Evolutionary conservation across 2,888 invertebrate species (phyloP), one percentile per base, ranked within the genome.

Genomic region (Mythimna ferrago): DNA sequence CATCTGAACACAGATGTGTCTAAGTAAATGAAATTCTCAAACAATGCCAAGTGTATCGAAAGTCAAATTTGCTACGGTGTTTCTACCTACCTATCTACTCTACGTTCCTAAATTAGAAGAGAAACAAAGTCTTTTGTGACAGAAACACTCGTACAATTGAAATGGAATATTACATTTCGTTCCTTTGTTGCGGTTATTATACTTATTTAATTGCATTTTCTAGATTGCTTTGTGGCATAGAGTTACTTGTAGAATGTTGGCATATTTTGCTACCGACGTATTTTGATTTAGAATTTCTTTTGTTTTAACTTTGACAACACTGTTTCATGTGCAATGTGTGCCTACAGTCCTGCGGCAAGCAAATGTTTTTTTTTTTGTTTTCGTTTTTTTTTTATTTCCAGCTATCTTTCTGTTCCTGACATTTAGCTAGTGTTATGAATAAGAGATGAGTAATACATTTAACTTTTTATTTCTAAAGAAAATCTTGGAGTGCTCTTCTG

Each of bases 1-100:
- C 41, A 70, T 61, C 26, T 68, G 26, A 61, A 77, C 51, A 71
- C 44, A 68, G 56, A 65, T 32, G 26, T 19, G 41, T 32, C 11
- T 58, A 63, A 54, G 61, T 67, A 76, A 68, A 76, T 38, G 7
- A 67, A 66, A 71, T 57, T 67, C 51, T 57, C 16, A 38, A 61
- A 70, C 63, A 76, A 62, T 65, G 51, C 26, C 35, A 61, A 61
- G 51, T 68, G 51, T 63, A 60, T 56, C 51, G 48, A 67, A 76
- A 32, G n/a, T 35, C 48, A 57, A 6, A 68, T 71, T 78, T 64
- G 60, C 54, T 67, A 44, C 48, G 51, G 68, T 5, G 6, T 54
- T 9, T 21, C 10, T 48, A 48, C 48, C 10, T 41, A 41, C 10
- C 11, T 44, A 44, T 2, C 1, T 6, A 38, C 1, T 48, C 21